Conservation (phyloP, 2,888 invertebrate species). For the Spisula subtruncata region DNA sequence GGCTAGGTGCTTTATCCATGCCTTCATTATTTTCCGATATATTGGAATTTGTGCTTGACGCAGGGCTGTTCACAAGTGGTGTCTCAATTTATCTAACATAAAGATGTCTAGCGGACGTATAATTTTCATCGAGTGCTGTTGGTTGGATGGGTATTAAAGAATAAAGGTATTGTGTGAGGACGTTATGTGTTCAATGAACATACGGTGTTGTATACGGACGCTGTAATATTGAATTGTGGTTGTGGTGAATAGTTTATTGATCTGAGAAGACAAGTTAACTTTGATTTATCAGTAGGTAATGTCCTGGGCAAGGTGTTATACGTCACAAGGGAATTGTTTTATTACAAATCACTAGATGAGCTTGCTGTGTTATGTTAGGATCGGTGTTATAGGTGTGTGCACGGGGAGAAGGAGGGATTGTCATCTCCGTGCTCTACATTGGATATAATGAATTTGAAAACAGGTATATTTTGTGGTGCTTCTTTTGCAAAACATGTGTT, state of each 20-base stretch:
- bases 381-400: too few species aligned
- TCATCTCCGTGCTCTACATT: too few species aligned
- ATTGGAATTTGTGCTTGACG: slow-evolving; percentile 1
- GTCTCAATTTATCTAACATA: background rate
- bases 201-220: background rate
- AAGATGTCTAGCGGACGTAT: background rate
- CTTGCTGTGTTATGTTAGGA: too few species aligned
- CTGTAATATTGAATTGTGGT: background rate
- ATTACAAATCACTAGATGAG: too few species aligned
- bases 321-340: background rate
- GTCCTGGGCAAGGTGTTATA: background rate
- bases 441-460: too few species aligned
- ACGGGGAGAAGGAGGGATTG: too few species aligned
- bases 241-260: background rate
- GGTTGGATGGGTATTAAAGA: background rate
- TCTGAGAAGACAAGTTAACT: background rate
- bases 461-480: too few species aligned
- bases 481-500: too few species aligned
- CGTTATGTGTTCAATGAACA: background rate
- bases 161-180: background rate
- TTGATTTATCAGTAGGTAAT: background rate
- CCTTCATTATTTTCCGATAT: slow-evolving; percentile 10
- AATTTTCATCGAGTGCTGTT: background rate
- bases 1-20: background rate
- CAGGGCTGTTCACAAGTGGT: background rate